phyloP scores from a whole-genome alignment of 2,797 vertebrate genomes.

The Poeciliopsis paucimaculata region DNA sequence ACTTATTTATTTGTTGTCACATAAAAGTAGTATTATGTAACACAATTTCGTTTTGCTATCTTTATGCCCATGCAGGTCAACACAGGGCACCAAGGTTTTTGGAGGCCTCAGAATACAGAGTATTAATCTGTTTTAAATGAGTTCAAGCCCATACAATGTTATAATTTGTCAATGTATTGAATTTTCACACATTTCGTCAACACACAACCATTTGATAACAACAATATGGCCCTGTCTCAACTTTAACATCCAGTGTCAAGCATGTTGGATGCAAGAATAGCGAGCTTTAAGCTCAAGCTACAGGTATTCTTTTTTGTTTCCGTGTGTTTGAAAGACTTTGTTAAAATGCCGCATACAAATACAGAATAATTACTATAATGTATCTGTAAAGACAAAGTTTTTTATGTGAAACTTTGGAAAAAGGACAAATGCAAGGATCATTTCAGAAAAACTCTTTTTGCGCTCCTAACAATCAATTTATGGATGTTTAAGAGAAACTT shows the following conservation, averaged over 20 bases:
- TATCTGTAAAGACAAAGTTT: neutral
- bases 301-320: neutral
- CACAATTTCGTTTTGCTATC: neutral
- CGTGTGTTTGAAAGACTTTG: neutral
- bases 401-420: neutral
- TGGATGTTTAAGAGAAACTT: neutral
- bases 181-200: neutral
- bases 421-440: neutral
- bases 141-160: neutral
- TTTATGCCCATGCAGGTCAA: neutral
- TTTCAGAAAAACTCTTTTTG: neutral
- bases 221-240: neutral
- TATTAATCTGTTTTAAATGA: neutral
- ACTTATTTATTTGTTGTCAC: neutral
- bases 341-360: neutral
- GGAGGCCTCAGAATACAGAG: neutral
- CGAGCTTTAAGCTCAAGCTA: neutral
- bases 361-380: neutral
- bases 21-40: neutral
- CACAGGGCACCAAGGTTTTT: neutral
- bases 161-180: neutral
- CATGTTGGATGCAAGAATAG: neutral
- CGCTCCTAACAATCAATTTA: neutral
- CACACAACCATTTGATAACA: neutral
- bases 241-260: neutral